A percentile compares a stretch with the other conserved stretches of the same genome.
These are phyloP conservation scores for Poecile montanus DNA, from an alignment of 2,797 vertebrate genomes.

Conservation along the genomic window DNA sequence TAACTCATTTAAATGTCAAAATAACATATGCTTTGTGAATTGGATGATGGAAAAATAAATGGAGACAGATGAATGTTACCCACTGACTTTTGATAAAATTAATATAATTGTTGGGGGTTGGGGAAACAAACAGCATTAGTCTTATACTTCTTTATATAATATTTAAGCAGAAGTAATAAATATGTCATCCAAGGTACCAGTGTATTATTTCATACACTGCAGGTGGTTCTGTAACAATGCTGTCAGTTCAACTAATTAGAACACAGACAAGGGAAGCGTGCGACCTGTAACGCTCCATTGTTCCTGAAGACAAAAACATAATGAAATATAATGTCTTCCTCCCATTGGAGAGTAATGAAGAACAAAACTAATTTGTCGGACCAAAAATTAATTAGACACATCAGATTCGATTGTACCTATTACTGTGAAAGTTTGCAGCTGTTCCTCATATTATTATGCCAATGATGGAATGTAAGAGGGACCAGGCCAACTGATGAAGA, in stretches of 20 bases:
- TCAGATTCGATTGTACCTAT: constrained; percentile 77
- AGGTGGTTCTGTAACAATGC: constrained; percentile 72
- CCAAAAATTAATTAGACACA: constrained; percentile 83
- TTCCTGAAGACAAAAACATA: constrained; percentile 78
- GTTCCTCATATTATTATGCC: constrained; percentile 65
- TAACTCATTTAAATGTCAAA: constrained; percentile 43
- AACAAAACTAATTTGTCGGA: constrained; percentile 82
- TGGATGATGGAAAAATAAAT: constrained; percentile 32
- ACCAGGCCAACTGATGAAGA: constrained; percentile 48
- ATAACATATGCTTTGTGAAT: constrained; percentile 23
- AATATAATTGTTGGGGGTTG: not conserved
- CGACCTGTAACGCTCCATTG: constrained; percentile 71
- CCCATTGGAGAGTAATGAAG: constrained; percentile 80
- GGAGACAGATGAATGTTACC: not conserved
- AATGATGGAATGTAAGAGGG: constrained; percentile 44
- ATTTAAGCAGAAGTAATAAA: constrained; percentile 42
- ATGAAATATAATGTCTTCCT: constrained; percentile 78
- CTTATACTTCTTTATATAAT: constrained; percentile 2
- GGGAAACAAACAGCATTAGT: not conserved
- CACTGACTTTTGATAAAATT: not conserved
- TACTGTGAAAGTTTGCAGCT: constrained; percentile 77
- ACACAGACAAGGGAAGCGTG: constrained; percentile 64
- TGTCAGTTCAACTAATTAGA: constrained; percentile 77
- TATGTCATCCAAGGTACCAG: not conserved
- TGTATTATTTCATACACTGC: constrained; percentile 33